Base-by-base conservation (phyloP, 2,797 vertebrate genomes). In the Periophthalmus magnuspinnatus region DNA sequence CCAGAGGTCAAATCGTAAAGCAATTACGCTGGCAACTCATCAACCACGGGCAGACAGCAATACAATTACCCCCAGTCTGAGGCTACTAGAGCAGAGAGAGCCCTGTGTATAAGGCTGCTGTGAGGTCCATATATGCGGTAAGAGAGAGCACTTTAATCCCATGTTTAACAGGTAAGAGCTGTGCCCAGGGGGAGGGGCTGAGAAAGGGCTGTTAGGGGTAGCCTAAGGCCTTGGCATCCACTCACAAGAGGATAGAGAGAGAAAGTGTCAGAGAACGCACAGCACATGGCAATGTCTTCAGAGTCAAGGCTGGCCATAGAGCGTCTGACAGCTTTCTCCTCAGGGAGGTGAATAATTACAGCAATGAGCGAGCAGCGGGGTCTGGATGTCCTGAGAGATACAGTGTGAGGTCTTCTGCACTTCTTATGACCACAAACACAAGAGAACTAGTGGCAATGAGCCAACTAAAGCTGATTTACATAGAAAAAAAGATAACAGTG, bases 1-100 rank as follows among this genome's bases (percentile, higher is more conserved):
- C 77, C 86, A 86, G 86, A 89, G 88, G 89, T 91, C 90, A 90
- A 88, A 85, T 79, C 71, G 67, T 90, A 91, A 91, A 91, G 84
- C 87, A 91, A 91, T 91, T 89, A 91, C 75, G 17, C 84, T 64
- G 76, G 84, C 83, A 86, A 90, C 85, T 91, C 85, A 91, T 91
- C 89, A 89, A 90, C 89, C 79, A 81, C 76, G 74, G 77, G 80
- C 84, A 88, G 91, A 91, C 88, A 90, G 89, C 85, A 83, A 90
- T 88, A 89, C 88, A 89, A 92, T 91, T 91, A 90, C 85, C 86
- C 78, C 74, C 78, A 81, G 83, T 81, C 84, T 75, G 74, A 76
- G 74, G 75, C 68, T 58, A 78, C 75, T 63, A 36, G 71, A 80
- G 78, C 79, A 70, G 70, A 72, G 71, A 52, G 74, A 71, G 79